These are phyloP conservation scores for Adelphocoris suturalis DNA, from an alignment of 2,888 invertebrate species.

Conservation along the genomic window DNA sequence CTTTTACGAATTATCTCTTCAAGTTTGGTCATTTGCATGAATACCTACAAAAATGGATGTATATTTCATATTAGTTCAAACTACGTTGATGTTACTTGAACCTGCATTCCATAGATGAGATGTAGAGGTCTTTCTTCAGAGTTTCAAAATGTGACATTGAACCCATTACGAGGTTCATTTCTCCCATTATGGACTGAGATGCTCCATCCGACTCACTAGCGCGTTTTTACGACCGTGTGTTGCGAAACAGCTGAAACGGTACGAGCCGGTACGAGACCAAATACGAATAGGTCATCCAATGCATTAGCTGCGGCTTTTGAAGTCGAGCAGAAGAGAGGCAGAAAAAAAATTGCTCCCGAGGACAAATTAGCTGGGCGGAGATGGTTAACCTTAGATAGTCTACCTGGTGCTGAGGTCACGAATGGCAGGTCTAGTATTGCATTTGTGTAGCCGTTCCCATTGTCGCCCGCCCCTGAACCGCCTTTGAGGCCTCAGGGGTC, in stretches of 20 bases:
- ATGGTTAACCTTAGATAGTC: conserved; percentile 13
- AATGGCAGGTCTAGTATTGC: background rate
- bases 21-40: too few relatives aligned
- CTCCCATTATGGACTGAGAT: background rate
- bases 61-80: too few relatives aligned
- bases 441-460: background rate
- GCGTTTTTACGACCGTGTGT: background rate
- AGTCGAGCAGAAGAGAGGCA: conserved; percentile 6
- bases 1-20: too few relatives aligned
- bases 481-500: background rate
- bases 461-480: conserved; percentile 23
- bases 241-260: conserved; percentile 1
- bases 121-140: background rate
- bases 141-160: conserved; percentile 1
- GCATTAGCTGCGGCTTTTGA: background rate
- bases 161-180: background rate
- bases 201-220: background rate
- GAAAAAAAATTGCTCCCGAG: conserved; percentile 11
- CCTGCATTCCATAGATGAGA: too few relatives aligned
- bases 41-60: too few relatives aligned
- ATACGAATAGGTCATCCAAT: background rate
- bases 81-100: too few relatives aligned
- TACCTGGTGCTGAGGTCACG: background rate
- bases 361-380: conserved; percentile 18
- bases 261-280: background rate